Conservation (phyloP, 2,797 vertebrate species). For the Mustela erminea region DNA sequence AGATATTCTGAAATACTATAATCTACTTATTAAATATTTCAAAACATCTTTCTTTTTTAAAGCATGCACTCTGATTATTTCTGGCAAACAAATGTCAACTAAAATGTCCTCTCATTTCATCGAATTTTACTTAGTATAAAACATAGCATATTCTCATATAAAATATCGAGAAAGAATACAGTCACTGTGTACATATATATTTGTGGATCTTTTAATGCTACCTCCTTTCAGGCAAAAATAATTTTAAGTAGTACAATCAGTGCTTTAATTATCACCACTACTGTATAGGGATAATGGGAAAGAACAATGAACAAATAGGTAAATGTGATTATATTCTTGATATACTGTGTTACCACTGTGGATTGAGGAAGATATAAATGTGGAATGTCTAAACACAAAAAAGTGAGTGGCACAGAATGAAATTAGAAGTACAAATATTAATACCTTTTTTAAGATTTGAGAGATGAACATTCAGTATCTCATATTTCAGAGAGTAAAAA, state of each 20-base stretch:
- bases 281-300: neutral
- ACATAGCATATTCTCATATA: neutral
- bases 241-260: neutral
- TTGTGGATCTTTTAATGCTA: neutral
- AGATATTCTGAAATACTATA: neutral
- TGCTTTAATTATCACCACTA: neutral
- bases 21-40: neutral
- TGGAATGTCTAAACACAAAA: neutral
- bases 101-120: neutral
- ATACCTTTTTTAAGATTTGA: neutral
- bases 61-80: neutral
- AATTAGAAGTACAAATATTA: neutral
- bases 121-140: neutral
- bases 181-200: neutral
- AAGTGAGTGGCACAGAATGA: neutral
- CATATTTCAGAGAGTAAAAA: neutral
- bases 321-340: neutral
- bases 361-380: neutral
- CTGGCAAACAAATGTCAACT: neutral
- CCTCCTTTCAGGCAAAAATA: neutral
- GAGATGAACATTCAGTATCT: neutral
- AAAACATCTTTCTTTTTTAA: neutral
- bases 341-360: neutral
- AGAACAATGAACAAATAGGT: neutral
- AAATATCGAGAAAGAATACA: neutral